Conservation (phyloP, 2,888 invertebrate species). For the Rapana venosa region DNA sequence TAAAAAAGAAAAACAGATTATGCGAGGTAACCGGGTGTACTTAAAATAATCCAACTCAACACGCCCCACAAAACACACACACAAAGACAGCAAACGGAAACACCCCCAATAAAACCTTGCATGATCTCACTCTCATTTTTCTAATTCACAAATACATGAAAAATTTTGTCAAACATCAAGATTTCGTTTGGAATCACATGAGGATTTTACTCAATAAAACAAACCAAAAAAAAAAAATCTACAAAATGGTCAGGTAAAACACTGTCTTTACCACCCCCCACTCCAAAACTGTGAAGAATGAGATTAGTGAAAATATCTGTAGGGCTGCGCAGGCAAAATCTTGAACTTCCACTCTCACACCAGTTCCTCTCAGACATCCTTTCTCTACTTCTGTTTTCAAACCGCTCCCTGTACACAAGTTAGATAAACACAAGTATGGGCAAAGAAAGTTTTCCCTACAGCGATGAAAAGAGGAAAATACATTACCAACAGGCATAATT, state of each 20-base stretch:
- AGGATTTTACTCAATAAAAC: slow-evolving; percentile 56
- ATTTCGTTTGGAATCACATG: slow-evolving; percentile 55
- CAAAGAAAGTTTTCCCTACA: no score
- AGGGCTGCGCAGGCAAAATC: background rate
- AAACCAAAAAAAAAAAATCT: slow-evolving; percentile 32
- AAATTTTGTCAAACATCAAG: background rate
- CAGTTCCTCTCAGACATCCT: background rate
- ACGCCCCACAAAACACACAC: no score
- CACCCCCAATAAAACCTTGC: no score
- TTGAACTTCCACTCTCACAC: background rate
- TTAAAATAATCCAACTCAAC: no score
- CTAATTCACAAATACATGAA: slow-evolving; percentile 40
- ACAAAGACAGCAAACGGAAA: no score
- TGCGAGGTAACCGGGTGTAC: no score
- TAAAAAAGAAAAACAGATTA: no score
- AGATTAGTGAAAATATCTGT: background rate
- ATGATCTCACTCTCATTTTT: slow-evolving; percentile 23
- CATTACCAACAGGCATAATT: no score
- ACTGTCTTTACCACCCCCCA: background rate
- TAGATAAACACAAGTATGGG: no score
- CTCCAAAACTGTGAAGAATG: slow-evolving; percentile 18
- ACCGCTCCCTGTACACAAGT: no score
- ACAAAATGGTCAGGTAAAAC: background rate
- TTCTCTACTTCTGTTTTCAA: background rate
- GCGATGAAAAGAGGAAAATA: no score